Evolutionary conservation across 2,797 vertebrate genomes (phyloP), one percentile per base, ranked within the genome.

Genomic region (Miichthys miiuy): DNA sequence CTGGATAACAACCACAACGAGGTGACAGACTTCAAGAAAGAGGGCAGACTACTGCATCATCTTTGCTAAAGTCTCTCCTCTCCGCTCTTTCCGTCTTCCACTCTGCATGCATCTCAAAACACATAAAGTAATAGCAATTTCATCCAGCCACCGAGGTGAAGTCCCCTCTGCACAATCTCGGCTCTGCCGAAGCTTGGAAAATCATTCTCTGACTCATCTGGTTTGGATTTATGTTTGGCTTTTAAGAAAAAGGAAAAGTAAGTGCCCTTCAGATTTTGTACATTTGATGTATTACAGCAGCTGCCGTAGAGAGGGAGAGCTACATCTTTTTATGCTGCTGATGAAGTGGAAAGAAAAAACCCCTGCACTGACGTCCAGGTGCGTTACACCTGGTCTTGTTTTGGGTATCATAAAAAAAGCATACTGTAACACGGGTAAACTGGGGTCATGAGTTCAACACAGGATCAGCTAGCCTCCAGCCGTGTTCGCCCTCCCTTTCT

Each of bases 401-500:
- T 30, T 57, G 23, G 30, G 44, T 18, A 25, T 56, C 21, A 16
- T 20, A 23, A 17, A 21, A 25, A 27, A 17, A 48, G 46, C 20
- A 48, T 27, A 44, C 0, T 47, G 38, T 6, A 65, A 8, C 1
- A 13, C 23, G 50, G 42, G 3, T 27, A 16, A 42, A 42, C n/a
- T 11, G 27, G 21, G 18, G 27, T 23, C 48, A 62, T 57, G 34
- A 30, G 44, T 72, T 44, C n/a, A 38, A 48, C 17, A 44, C 11
- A 12, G 50, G 54, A 77, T 48, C 46, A 72, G n/a, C 23, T 23
- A 9, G 62, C 66, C 79, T 79, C 4, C 27, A 21, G 60, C 67
- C 4, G 12, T 2, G 58, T 57, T 21, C 70, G 51, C 51, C 10
- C 1, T 41, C 56, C 17, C 66, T 71, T 41, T 81, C 18, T 21